Percentiles rank a stretch among this genome's conserved stretches.
phyloP scores from a whole-genome alignment of 2,797 vertebrate species.

The Salmo trutta region DNA sequence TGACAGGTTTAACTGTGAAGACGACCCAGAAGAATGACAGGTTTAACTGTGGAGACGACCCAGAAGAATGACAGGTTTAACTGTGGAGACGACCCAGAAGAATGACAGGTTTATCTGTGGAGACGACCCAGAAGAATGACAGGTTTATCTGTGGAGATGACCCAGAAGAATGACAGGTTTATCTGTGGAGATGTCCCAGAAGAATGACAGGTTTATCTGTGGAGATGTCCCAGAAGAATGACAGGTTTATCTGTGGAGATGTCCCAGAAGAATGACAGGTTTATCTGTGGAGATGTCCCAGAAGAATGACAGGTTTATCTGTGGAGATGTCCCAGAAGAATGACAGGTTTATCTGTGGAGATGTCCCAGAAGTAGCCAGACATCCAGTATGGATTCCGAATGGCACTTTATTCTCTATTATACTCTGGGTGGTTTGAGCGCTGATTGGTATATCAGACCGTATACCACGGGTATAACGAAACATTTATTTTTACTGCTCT shows the following conservation, averaged over 20 bases:
- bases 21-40: background rate
- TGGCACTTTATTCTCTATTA: background rate
- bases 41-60: too few species aligned
- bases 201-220: background rate
- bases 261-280: background rate
- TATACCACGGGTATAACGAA: too few species aligned
- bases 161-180: background rate
- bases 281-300: background rate
- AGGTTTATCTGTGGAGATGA: background rate
- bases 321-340: background rate
- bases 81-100: background rate
- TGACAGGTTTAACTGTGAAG: background rate
- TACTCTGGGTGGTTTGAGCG: too few species aligned
- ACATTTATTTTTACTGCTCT: too few species aligned
- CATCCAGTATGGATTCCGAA: background rate
- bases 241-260: too few species aligned
- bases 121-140: background rate
- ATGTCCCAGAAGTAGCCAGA: background rate
- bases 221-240: background rate
- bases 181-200: too few species aligned
- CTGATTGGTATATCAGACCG: too few species aligned
- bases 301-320: background rate
- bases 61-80: background rate
- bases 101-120: too few species aligned
- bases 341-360: too few species aligned